Evolutionary conservation across 2,113 vertebrate species (phyloP), one percentile per base, ranked within the genome.

Genomic region (Puntigrus tetrazona): DNA sequence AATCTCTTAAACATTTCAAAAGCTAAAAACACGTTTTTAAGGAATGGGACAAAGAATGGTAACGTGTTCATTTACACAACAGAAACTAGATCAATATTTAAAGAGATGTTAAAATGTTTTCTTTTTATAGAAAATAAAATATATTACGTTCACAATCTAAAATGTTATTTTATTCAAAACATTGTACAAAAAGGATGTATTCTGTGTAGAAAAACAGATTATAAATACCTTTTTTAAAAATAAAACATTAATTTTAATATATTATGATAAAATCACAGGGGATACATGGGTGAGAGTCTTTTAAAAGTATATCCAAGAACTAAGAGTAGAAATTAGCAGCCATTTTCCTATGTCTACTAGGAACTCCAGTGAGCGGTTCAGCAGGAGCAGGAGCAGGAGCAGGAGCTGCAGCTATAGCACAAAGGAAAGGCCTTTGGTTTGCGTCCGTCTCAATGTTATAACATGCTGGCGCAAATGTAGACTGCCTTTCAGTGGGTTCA

Each of bases 321-420:
- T 90, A 92, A 38, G 75, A 59, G 86, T 90, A 94, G 83, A 92
- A 94, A 84, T 87, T 91, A 45, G 57, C 81, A 0, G 92, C 93
- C 85, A 93, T 74, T 41, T 80, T 89, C 88, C 63, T 91, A 91
- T 92, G 92, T 38, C 93, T 90, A 22, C 89, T 91, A 31, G 91
- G 91, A 67, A 8, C 25, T 7, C 0, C 34, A 16, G 45, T 67
- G 20, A 52, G 14, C 7, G 1, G 34, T 59, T 47, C n/a, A n/a
- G n/a, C n/a, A n/a, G n/a, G n/a, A n/a, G n/a, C n/a, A n/a, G n/a
- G 45, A 13, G 45, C 18, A 22, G 5, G 27, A 18, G 14, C 11
- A 67, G 6, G 27, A 34, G n/a, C 11, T 67, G 25, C 1, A 69
- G 43, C 9, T 31, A 3, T 3, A 29, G 8, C 14, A 7, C 18